Evolutionary conservation across 1,140 invertebrate species (phyloP).

Genomic region (Gyrodactylus bullatarudis): DNA sequence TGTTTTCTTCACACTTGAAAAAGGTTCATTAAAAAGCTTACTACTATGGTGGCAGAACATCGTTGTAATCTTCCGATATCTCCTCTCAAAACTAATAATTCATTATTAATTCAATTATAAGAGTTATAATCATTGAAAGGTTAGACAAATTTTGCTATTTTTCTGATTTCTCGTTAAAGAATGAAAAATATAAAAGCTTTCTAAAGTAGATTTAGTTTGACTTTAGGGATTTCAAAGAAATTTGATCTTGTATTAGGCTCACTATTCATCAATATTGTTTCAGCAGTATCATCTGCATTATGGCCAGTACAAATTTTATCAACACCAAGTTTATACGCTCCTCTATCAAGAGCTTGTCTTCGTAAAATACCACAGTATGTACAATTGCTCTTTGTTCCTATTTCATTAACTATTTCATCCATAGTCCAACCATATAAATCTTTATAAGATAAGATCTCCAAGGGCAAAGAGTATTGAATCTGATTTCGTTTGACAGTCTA

Average conservation of each 20-base stretch:
- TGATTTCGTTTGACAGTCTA: conserved; percentile 57
- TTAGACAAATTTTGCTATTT: background rate
- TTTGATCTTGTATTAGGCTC: conserved; percentile 8
- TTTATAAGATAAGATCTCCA: conserved; percentile 83
- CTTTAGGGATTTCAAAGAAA: background rate
- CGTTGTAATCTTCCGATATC: conserved; percentile 64
- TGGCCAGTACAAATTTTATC: conserved; percentile 79
- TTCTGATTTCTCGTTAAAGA: too few relatives aligned
- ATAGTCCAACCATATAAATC: conserved; percentile 98
- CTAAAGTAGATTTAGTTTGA: too few relatives aligned
- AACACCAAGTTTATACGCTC: conserved; percentile 46
- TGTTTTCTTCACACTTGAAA: conserved; percentile 39
- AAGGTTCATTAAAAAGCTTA: conserved; percentile 18
- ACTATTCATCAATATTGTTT: conserved; percentile 82
- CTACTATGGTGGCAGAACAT: conserved; percentile 54
- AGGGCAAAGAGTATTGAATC: conserved; percentile 29
- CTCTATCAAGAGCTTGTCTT: conserved; percentile 68
- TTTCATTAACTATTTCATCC: conserved; percentile 77
- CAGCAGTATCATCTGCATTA: conserved; percentile 96
- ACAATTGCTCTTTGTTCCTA: conserved; percentile 88
- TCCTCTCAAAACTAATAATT: conserved; percentile 59
- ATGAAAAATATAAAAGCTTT: too few relatives aligned
- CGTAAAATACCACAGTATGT: conserved; percentile 92
- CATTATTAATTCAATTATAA: too few relatives aligned
- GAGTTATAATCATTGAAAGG: background rate